These are phyloP conservation scores for Volucella inanis DNA, from an alignment of 2,888 invertebrate species.

Conservation along the genomic window DNA sequence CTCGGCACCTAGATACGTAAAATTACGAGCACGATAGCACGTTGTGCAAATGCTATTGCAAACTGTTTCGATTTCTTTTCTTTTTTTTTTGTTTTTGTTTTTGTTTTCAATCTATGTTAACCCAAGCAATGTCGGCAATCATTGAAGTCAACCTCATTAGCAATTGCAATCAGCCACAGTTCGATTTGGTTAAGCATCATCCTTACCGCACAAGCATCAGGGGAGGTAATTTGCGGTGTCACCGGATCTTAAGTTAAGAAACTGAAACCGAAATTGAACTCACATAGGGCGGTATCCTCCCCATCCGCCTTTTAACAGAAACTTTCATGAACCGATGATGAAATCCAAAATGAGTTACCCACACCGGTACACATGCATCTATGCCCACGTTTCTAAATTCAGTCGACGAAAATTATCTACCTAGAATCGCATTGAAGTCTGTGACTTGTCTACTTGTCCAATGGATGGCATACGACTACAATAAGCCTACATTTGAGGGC, in stretches of 20 bases:
- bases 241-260: constrained; percentile 64
- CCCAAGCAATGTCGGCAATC: constrained; percentile 22
- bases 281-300: too few relatives aligned
- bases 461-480: too few relatives aligned
- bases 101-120: too few relatives aligned
- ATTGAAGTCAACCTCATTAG: constrained; percentile 53
- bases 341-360: too few relatives aligned
- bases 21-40: neutral
- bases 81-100: too few relatives aligned
- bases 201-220: constrained; percentile 16
- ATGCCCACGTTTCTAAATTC: too few relatives aligned
- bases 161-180: constrained; percentile 35
- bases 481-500: too few relatives aligned
- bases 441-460: too few relatives aligned
- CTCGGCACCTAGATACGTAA: constrained; percentile 12
- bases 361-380: too few relatives aligned
- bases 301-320: neutral
- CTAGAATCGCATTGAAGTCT: too few relatives aligned
- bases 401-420: too few relatives aligned
- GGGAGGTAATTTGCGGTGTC: constrained; percentile 62
- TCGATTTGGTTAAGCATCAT: constrained; percentile 58
- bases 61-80: neutral
- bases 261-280: neutral
- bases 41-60: neutral
- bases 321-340: neutral